Percentiles rank a stretch among this genome's conserved stretches.
phyloP scores from a whole-genome alignment of 2,888 invertebrate genomes.

The Scaptomyza cyrtandrae region DNA sequence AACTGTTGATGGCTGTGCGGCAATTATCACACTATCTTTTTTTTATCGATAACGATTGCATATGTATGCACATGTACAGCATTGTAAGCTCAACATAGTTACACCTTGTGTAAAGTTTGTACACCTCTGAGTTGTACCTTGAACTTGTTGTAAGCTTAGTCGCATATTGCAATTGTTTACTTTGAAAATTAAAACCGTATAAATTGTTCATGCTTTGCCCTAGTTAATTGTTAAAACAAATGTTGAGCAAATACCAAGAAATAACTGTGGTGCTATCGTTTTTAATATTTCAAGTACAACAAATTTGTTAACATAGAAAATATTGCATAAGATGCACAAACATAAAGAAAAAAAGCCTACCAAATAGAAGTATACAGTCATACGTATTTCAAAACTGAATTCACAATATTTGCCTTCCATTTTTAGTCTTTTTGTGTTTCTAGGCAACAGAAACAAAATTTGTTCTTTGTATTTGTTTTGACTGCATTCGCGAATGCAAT shows the following conservation, averaged over 20 bases:
- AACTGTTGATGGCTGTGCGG: constrained; percentile 24
- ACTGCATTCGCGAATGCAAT: constrained; percentile 35
- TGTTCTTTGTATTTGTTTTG: constrained; percentile 10
- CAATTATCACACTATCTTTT: constrained; percentile 41
- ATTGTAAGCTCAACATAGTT: constrained; percentile 5
- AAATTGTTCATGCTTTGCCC: neutral
- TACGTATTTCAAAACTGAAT: neutral
- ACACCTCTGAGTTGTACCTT: constrained; percentile 18
- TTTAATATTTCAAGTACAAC: constrained; percentile 5
- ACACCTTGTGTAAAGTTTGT: constrained; percentile 20
- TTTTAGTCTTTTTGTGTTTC: neutral
- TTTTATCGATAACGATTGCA: constrained; percentile 45
- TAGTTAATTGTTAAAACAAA: neutral
- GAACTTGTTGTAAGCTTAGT: constrained; percentile 34
- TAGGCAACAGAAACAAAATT: constrained; percentile 1
- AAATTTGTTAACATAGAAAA: constrained; percentile 2
- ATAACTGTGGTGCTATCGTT: neutral
- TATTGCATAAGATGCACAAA: constrained; percentile 7
- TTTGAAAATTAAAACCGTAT: no score
- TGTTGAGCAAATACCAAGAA: neutral
- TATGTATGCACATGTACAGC: neutral
- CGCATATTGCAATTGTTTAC: neutral
- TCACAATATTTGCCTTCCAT: neutral
- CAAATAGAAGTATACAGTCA: neutral
- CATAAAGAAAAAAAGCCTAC: neutral